Conservation (phyloP, 64 coral and sea anemone species). For the Stichodactyla helianthus region DNA sequence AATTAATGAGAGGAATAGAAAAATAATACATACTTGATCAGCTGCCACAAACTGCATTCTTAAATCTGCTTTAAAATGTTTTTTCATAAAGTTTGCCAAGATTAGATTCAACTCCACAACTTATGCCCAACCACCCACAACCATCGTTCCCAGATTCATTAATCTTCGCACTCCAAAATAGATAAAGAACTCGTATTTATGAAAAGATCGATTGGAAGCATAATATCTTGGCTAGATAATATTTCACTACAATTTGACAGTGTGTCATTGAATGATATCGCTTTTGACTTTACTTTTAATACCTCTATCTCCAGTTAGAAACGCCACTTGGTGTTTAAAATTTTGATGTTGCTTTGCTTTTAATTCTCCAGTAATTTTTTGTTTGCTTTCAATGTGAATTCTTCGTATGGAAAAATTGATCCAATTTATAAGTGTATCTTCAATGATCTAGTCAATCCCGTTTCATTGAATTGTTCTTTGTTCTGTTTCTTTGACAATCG, state of each 20-base stretch:
- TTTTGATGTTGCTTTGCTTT: background rate
- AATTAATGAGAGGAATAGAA: background rate
- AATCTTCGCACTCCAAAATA: background rate
- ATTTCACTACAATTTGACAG: conserved; percentile 8
- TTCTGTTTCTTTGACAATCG: background rate
- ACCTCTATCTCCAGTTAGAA: background rate
- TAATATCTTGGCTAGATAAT: background rate
- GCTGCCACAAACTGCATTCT: background rate
- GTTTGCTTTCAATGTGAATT: background rate
- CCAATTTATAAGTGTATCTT: background rate
- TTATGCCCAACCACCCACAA: background rate
- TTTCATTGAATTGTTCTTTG: background rate
- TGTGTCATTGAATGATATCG: background rate
- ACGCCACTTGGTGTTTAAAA: background rate
- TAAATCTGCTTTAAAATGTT: too few relatives aligned
- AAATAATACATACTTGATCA: background rate
- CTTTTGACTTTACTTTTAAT: background rate
- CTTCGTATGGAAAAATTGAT: background rate
- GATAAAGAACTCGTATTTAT: background rate
- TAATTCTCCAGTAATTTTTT: background rate
- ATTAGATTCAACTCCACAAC: too few relatives aligned
- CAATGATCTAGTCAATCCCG: background rate
- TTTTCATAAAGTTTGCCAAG: too few relatives aligned
- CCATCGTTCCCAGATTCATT: background rate
- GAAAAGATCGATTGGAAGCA: background rate